A percentile compares a stretch with the other conserved stretches of the same genome.
phyloP scores from a whole-genome alignment of 2,888 invertebrate genomes.

The Bimastos eiseni region DNA sequence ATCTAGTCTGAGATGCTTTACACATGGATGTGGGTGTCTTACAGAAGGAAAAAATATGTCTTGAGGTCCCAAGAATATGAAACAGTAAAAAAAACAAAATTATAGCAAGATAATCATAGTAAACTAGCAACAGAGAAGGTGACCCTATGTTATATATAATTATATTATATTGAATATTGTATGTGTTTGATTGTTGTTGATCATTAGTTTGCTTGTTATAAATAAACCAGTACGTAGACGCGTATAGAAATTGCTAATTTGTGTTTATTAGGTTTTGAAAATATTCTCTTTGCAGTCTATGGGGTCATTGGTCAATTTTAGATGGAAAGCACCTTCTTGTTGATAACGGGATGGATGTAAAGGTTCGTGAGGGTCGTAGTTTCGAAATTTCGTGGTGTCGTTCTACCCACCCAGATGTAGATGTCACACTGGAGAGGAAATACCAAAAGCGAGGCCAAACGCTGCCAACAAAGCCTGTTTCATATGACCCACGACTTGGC shows the following conservation, averaged over 20 bases:
- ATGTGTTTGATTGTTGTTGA: no score
- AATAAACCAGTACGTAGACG: not conserved
- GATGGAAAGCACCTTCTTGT: not conserved
- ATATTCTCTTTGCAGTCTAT: not conserved
- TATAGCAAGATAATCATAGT: not conserved
- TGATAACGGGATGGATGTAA: not conserved
- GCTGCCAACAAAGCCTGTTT: not conserved
- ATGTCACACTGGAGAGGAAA: not conserved
- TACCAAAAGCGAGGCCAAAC: not conserved
- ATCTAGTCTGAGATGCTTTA: no score
- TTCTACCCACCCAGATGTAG: not conserved
- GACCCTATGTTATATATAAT: not conserved
- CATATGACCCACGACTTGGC: not conserved
- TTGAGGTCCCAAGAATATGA: no score
- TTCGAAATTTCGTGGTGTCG: not conserved
- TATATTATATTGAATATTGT: not conserved
- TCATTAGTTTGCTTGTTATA: no score
- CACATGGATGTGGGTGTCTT: no score
- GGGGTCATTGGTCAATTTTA: not conserved
- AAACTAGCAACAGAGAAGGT: not conserved
- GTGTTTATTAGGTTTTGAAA: not conserved
- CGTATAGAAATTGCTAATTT: not conserved
- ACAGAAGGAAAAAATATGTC: no score
- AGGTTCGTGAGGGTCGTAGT: not conserved
- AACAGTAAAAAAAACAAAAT: not conserved